Conservation (phyloP, 2,113 vertebrate genomes). For the Trinectes maculatus region DNA sequence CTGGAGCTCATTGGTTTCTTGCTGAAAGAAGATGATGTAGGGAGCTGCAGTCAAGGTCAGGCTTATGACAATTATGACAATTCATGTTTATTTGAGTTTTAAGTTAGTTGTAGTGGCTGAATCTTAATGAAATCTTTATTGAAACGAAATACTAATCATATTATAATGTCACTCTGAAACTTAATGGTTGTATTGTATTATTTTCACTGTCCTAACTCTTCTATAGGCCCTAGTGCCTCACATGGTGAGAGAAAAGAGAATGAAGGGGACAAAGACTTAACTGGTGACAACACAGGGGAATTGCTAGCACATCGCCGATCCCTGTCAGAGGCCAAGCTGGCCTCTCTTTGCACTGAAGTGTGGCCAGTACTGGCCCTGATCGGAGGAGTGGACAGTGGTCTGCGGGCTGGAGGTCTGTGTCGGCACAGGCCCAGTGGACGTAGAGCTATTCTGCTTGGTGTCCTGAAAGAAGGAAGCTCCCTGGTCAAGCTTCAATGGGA, state of each 20-base stretch:
- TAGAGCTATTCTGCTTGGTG: constrained; percentile 80
- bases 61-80: background rate
- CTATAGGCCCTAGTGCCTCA: constrained; percentile 40
- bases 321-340: constrained; percentile 79
- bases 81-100: no score
- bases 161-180: background rate
- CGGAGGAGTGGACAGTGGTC: constrained; percentile 83
- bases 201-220: background rate
- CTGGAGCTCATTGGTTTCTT: constrained; percentile 81
- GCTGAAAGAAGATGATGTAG: constrained; percentile 74
- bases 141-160: no score
- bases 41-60: constrained; percentile 62
- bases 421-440: constrained; percentile 81
- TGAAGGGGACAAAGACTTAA: constrained; percentile 38
- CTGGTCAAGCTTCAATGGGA: constrained; percentile 86
- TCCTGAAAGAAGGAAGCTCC: constrained; percentile 82
- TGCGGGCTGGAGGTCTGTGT: constrained; percentile 82
- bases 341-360: constrained; percentile 79
- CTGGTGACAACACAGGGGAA: constrained; percentile 40
- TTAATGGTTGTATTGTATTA: background rate
- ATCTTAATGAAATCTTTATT: no score
- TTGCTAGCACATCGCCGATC: constrained; percentile 48
- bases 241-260: constrained; percentile 54
- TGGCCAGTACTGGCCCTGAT: constrained; percentile 85
- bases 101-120: no score